These are phyloP conservation scores for Triops cancriformis DNA, from an alignment of 1,140 invertebrate genomes.

Conservation along the genomic window DNA sequence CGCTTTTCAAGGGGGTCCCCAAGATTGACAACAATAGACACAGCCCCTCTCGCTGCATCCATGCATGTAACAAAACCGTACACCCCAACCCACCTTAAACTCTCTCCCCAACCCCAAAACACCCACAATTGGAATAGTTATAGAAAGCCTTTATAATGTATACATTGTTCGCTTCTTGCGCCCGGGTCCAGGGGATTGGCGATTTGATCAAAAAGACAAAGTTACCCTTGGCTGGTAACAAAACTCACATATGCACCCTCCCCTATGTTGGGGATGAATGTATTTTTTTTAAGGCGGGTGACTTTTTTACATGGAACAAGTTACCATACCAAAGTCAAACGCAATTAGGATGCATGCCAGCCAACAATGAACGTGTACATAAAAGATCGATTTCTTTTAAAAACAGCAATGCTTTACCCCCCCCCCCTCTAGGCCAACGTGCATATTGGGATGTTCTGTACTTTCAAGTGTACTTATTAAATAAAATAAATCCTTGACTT, in stretches of 20 bases:
- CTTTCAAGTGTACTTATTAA: too few species aligned
- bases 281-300: conserved; percentile 1
- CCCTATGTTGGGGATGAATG: background rate
- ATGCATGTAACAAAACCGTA: background rate
- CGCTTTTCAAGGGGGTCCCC: background rate
- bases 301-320: background rate
- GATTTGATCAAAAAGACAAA: background rate
- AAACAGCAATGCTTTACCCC: too few species aligned
- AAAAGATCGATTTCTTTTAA: too few species aligned
- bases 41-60: background rate
- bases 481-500: too few species aligned
- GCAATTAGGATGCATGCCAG: too few species aligned
- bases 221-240: background rate
- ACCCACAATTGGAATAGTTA: background rate
- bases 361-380: too few species aligned
- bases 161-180: too few species aligned
- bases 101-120: background rate
- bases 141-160: background rate
- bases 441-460: too few species aligned
- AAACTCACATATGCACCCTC: background rate
- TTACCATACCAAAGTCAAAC: background rate
- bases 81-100: background rate
- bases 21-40: background rate
- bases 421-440: too few species aligned
- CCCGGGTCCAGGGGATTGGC: background rate